Percentiles rank a stretch among this genome's conserved stretches.
These are phyloP conservation scores for Penaeus indicus DNA, from an alignment of 1,140 invertebrate genomes.

Conservation along the genomic window DNA sequence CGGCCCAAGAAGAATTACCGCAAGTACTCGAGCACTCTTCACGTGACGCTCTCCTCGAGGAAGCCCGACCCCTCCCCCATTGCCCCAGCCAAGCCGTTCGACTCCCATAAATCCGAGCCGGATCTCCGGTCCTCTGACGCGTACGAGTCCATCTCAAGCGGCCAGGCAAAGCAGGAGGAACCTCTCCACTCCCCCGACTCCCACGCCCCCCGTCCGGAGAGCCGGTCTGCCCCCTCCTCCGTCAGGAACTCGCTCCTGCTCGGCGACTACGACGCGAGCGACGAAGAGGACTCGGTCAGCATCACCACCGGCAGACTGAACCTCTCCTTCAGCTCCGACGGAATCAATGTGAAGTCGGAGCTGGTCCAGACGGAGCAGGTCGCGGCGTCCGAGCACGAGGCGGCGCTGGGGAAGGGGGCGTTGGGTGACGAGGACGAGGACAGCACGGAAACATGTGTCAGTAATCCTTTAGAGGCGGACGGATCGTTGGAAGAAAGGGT, in stretches of 20 bases:
- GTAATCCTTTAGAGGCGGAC: not conserved
- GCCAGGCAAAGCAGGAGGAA: too few relatives aligned
- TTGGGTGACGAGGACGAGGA: not conserved
- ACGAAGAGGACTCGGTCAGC: constrained; percentile 63
- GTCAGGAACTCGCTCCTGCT: constrained; percentile 33
- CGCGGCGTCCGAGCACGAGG: constrained; percentile 24
- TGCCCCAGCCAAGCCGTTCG: not conserved
- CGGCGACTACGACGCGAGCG: constrained; percentile 44
- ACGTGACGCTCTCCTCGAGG: constrained; percentile 44
- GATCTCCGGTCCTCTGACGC: constrained; percentile 20
- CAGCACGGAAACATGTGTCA: constrained; percentile 16
- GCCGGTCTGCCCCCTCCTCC: constrained; percentile 46
- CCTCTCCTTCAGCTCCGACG: constrained; percentile 55
- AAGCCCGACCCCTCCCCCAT: constrained; percentile 26
- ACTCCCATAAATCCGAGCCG: not conserved
- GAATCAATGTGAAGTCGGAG: constrained; percentile 60
- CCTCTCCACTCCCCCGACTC: too few relatives aligned
- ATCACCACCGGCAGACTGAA: constrained; percentile 64
- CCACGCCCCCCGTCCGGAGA: not conserved
- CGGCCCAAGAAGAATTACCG: constrained; percentile 26
- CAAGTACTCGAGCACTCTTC: constrained; percentile 54
- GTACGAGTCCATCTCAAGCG: constrained; percentile 15
- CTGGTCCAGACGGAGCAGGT: constrained; percentile 61
- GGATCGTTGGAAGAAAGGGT: too few relatives aligned
- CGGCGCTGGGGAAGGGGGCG: too few relatives aligned